Conservation (phyloP, 2,113 vertebrate species). For the Pteruthius melanotis region DNA sequence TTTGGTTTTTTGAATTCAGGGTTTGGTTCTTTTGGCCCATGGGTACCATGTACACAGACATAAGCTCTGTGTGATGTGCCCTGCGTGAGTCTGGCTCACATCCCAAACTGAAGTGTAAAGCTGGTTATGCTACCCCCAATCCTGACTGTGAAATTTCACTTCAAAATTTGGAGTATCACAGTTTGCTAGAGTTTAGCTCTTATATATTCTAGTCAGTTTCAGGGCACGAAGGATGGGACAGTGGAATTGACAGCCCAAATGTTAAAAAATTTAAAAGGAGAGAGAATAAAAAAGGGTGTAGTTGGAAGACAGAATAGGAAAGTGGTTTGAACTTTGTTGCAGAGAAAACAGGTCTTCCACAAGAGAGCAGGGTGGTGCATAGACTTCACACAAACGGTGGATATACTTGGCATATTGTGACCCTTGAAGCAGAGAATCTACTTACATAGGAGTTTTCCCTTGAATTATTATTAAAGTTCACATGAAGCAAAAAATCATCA, state of each 20-base stretch:
- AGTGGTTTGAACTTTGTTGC: background rate
- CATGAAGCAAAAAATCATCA: background rate
- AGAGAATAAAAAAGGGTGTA: background rate
- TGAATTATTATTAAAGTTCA: background rate
- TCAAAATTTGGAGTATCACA: background rate
- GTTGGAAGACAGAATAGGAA: background rate
- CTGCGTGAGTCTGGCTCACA: fast-evolving
- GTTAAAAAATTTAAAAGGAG: background rate
- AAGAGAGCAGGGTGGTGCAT: fast-evolving
- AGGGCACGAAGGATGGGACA: background rate
- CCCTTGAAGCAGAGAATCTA: background rate
- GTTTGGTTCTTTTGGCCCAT: background rate
- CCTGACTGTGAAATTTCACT: background rate
- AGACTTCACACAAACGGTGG: background rate
- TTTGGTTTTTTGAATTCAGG: background rate
- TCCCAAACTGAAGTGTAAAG: background rate
- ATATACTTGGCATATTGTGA: background rate
- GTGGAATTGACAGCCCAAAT: background rate
- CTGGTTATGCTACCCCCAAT: background rate
- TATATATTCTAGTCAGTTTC: background rate
- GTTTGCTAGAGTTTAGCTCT: background rate
- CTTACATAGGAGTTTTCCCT: background rate
- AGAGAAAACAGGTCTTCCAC: background rate
- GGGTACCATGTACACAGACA: background rate
- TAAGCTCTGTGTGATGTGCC: background rate